Conservation (phyloP, 2,888 invertebrate genomes). For the Eubasilissa splendida region DNA sequence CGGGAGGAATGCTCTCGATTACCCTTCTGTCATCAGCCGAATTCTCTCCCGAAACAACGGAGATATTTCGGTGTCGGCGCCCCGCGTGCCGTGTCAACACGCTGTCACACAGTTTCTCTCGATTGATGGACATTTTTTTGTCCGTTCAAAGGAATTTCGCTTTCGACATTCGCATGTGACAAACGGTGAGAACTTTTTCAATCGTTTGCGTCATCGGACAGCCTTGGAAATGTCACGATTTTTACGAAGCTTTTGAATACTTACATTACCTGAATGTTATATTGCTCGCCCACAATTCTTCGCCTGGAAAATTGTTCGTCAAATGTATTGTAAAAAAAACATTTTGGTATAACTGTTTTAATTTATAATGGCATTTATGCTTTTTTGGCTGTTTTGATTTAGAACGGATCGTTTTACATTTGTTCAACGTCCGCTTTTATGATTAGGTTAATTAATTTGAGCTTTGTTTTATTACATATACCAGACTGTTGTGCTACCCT, state of each 20-base stretch:
- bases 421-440: too few relatives aligned
- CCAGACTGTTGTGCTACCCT: too few relatives aligned
- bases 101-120: slow-evolving; percentile 28
- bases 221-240: neutral
- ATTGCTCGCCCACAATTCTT: too few relatives aligned
- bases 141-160: neutral
- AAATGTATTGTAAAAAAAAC: too few relatives aligned
- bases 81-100: slow-evolving; percentile 11
- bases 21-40: slow-evolving; percentile 18
- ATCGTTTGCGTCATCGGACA: neutral
- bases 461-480: too few relatives aligned
- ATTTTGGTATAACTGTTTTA: too few relatives aligned
- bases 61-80: slow-evolving; percentile 17
- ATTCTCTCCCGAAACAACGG: slow-evolving; percentile 19
- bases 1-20: slow-evolving; percentile 30
- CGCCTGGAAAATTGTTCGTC: too few relatives aligned
- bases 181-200: slow-evolving; percentile 2
- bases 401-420: too few relatives aligned
- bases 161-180: slow-evolving; percentile 2
- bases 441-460: too few relatives aligned
- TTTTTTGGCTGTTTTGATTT: too few relatives aligned
- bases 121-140: slow-evolving; percentile 15
- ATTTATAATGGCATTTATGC: too few relatives aligned
- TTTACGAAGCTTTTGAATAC: neutral
- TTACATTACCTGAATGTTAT: too few relatives aligned